Evolutionary conservation across 1,140 invertebrate species (phyloP).

Genomic region (Heliconius eleuchia): DNA sequence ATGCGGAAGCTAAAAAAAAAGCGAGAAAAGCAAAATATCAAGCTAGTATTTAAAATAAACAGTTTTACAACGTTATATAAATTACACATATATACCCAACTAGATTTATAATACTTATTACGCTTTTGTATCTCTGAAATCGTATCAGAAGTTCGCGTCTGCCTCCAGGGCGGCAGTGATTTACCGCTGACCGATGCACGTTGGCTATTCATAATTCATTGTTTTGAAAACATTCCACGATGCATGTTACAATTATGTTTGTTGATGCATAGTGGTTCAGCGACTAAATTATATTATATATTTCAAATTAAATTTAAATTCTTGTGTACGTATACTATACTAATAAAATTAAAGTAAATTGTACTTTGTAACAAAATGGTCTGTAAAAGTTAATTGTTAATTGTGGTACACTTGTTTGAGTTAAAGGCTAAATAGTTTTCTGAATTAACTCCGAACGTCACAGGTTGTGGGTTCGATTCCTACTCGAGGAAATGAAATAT

Average conservation of each 20-base stretch:
- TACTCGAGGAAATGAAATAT: too few species aligned
- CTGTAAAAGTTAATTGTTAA: neutral
- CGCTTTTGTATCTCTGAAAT: slow-evolving; percentile 31
- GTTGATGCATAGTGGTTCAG: slow-evolving; percentile 11
- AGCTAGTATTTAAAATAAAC: neutral
- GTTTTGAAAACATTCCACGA: slow-evolving; percentile 27
- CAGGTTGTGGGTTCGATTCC: too few species aligned
- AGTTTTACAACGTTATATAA: neutral
- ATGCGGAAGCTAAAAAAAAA: neutral
- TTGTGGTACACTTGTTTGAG: neutral
- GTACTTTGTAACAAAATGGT: neutral
- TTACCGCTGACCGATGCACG: slow-evolving; percentile 34
- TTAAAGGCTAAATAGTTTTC: neutral
- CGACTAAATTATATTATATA: neutral
- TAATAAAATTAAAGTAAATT: neutral
- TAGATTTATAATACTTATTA: slow-evolving; percentile 23
- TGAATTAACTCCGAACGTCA: too few species aligned
- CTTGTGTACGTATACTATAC: neutral
- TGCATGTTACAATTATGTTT: slow-evolving; percentile 23
- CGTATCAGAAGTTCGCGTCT: slow-evolving; percentile 36
- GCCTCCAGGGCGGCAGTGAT: slow-evolving; percentile 30
- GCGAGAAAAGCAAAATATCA: neutral
- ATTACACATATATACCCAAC: neutral
- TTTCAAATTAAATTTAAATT: neutral
- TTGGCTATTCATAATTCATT: slow-evolving; percentile 34